These are phyloP conservation scores for Drosophila melanosoma DNA, from an alignment of 2,888 invertebrate genomes.

Conservation along the genomic window DNA sequence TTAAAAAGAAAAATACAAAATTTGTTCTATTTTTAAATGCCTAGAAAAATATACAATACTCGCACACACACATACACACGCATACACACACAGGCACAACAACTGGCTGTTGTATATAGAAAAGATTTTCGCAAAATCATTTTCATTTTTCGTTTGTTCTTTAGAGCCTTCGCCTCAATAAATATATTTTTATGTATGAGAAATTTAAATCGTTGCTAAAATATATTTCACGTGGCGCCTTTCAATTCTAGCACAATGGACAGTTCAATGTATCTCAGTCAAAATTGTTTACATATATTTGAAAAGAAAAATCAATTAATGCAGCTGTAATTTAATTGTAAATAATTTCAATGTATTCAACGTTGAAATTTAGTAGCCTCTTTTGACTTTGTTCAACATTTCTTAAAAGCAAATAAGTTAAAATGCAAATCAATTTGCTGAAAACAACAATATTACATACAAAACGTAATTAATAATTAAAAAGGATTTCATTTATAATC, in stretches of 20 bases:
- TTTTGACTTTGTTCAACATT: background rate
- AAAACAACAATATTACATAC: no score
- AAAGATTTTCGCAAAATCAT: conserved; percentile 78
- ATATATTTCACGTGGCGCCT: conserved; percentile 56
- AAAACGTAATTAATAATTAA: no score
- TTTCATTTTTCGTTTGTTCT: conserved; percentile 67
- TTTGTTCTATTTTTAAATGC: conserved; percentile 73
- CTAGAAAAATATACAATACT: conserved; percentile 77
- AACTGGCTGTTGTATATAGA: conserved; percentile 46
- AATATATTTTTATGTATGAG: conserved; percentile 13
- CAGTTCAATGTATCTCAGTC: conserved; percentile 29
- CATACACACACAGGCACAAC: conserved; percentile 3
- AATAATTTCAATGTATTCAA: background rate
- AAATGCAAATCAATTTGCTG: no score
- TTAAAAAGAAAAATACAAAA: conserved; percentile 75
- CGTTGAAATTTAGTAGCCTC: background rate
- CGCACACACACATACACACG: conserved; percentile 28
- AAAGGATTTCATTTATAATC: no score
- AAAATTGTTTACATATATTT: conserved; percentile 3
- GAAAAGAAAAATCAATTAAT: background rate
- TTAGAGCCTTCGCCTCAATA: conserved; percentile 33
- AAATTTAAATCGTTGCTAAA: conserved; percentile 43
- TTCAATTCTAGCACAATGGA: conserved; percentile 32
- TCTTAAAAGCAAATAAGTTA: no score
- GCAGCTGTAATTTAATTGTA: conserved; percentile 16